A percentile compares a stretch with the other conserved stretches of the same genome.
These are phyloP conservation scores for Palythoa caribaeorum DNA, from an alignment of 92 coral and sea anemone genomes.

Conservation along the genomic window DNA sequence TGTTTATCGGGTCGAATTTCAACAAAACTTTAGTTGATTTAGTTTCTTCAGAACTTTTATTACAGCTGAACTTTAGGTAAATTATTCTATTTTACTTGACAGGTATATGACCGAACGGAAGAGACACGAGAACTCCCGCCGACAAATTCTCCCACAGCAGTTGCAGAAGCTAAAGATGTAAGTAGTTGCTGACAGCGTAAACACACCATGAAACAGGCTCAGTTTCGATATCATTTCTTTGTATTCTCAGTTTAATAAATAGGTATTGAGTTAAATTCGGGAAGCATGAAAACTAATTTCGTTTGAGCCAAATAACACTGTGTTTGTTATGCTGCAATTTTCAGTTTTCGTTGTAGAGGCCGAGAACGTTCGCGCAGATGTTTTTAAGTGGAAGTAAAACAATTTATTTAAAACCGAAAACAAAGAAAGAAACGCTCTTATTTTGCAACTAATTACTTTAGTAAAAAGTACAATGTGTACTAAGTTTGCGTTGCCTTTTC, in stretches of 20 bases:
- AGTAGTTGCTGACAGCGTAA: neutral
- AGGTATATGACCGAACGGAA: conserved; percentile 96
- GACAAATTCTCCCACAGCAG: conserved; percentile 77
- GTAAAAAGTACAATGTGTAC: neutral
- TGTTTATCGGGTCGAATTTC: neutral
- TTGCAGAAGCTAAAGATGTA: conserved; percentile 91
- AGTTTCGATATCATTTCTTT: neutral
- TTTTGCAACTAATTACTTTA: neutral
- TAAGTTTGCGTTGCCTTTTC: neutral
- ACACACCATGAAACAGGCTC: neutral
- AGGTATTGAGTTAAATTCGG: neutral
- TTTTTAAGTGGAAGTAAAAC: neutral
- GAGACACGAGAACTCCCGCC: conserved; percentile 83
- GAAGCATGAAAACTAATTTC: neutral
- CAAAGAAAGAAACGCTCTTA: neutral
- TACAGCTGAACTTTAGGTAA: neutral
- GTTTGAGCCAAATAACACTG: neutral
- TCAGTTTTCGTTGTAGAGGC: neutral
- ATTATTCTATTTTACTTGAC: conserved; percentile 11
- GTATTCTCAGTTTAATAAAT: neutral
- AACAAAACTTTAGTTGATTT: neutral
- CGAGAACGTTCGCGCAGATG: neutral
- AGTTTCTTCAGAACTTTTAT: neutral
- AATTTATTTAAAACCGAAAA: neutral
- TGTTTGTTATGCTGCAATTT: neutral